phyloP scores from a whole-genome alignment of 2,888 invertebrate genomes.

The Thalpophila matura region DNA sequence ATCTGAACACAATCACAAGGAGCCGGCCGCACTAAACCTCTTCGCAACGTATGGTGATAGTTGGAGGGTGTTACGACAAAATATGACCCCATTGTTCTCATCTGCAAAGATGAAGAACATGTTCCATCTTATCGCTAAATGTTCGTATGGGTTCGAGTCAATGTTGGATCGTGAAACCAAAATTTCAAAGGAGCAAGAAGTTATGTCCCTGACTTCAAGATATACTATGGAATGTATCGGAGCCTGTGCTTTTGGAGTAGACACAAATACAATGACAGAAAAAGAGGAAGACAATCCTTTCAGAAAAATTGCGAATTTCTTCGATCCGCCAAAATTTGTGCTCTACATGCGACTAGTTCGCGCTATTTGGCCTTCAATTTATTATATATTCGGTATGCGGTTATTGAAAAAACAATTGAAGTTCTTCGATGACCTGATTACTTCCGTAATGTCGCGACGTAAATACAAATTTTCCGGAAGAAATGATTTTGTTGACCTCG shows the following conservation, averaged over 20 bases:
- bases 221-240: constrained; percentile 62
- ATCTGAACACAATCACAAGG: constrained; percentile 54
- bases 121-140: constrained; percentile 61
- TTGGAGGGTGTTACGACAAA: constrained; percentile 63
- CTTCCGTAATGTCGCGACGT: constrained; percentile 51
- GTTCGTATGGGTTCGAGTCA: constrained; percentile 44
- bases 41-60: constrained; percentile 52
- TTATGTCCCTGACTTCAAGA: constrained; percentile 35
- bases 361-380: constrained; percentile 41
- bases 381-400: constrained; percentile 28
- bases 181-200: constrained; percentile 38
- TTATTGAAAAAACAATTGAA: constrained; percentile 21
- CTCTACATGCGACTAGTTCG: constrained; percentile 14
- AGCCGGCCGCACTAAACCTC: constrained; percentile 47
- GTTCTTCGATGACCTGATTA: constrained; percentile 52
- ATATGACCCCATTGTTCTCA: constrained; percentile 62
- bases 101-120: constrained; percentile 64
- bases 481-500: constrained; percentile 63
- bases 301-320: background rate
- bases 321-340: constrained; percentile 20
- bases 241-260: constrained; percentile 42
- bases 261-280: constrained; percentile 47
- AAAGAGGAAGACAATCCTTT: constrained; percentile 31
- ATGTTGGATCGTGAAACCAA: constrained; percentile 48
- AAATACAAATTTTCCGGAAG: constrained; percentile 48